phyloP scores from a whole-genome alignment of 2,797 vertebrate species.

The Sebastes cheni region DNA sequence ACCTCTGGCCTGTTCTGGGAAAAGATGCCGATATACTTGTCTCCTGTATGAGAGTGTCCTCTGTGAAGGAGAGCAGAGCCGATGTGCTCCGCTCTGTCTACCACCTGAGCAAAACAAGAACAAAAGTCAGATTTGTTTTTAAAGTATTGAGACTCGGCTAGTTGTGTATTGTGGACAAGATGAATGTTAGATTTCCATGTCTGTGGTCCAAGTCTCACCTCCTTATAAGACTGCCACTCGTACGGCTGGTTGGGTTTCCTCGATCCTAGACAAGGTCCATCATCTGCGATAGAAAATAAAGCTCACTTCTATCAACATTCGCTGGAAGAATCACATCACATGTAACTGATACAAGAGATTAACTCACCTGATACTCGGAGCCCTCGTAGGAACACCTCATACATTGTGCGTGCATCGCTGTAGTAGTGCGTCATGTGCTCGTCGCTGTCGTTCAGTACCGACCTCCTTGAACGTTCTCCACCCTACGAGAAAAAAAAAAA shows the following conservation, averaged over 20 bases:
- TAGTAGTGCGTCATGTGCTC: conserved; percentile 83
- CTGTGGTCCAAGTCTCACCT: conserved; percentile 79
- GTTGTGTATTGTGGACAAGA: no score
- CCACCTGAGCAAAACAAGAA: conserved; percentile 76
- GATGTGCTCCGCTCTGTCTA: conserved; percentile 84
- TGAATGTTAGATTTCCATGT: not conserved
- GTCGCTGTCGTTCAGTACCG: conserved; percentile 76
- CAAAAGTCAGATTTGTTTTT: not conserved
- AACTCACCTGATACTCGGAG: conserved; percentile 90
- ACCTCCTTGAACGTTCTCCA: conserved; percentile 83
- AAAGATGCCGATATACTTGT: conserved; percentile 91
- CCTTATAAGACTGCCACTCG: conserved; percentile 92
- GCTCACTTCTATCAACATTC: not conserved
- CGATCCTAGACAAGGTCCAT: conserved; percentile 95
- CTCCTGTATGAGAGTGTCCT: conserved; percentile 85
- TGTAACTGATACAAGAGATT: not conserved
- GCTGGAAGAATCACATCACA: fast-evolving
- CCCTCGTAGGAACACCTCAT: conserved; percentile 90
- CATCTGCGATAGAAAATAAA: conserved; percentile 75
- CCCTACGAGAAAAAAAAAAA: conserved; percentile 77
- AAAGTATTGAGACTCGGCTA: not conserved
- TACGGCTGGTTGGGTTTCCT: conserved; percentile 94
- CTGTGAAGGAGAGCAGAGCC: conserved; percentile 92
- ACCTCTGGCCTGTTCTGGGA: conserved; percentile 98
- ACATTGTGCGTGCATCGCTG: conserved; percentile 86